phyloP scores from a whole-genome alignment of 2,797 vertebrate species.

The Dendrocincla fuliginosa region DNA sequence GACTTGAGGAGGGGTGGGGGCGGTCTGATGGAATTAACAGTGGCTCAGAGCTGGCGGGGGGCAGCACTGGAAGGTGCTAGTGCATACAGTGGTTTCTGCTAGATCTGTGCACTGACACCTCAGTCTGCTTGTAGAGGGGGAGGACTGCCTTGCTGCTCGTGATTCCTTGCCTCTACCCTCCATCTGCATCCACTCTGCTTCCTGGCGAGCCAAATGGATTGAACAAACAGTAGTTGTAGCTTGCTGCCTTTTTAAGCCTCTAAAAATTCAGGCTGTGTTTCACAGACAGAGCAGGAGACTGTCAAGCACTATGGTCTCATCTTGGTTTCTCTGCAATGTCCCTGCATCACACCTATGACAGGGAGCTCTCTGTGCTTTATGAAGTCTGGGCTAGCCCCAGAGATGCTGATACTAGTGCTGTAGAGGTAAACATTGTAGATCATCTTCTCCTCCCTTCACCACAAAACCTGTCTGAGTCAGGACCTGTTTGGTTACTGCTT shows the following conservation, averaged over 20 bases:
- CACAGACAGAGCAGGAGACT: not conserved
- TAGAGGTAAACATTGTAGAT: not conserved
- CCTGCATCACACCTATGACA: not conserved
- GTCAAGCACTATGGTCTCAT: not conserved
- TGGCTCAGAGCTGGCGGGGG: not conserved
- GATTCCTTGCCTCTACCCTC: not conserved
- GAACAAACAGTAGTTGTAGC: accelerated
- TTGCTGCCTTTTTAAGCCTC: not conserved
- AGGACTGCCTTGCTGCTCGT: not conserved
- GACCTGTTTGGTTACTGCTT: not conserved
- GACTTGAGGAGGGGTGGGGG: too few species aligned
- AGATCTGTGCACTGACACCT: not conserved
- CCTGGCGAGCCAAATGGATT: accelerated
- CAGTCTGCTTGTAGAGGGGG: not conserved
- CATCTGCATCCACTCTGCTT: not conserved
- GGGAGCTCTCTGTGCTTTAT: not conserved
- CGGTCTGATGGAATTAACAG: not conserved
- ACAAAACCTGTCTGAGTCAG: accelerated
- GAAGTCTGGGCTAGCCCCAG: not conserved
- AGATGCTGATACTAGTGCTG: not conserved
- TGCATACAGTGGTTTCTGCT: not conserved
- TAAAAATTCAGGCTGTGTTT: not conserved
- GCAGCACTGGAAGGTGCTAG: not conserved
- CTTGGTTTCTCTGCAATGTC: not conserved
- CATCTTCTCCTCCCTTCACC: not conserved